phyloP scores from a whole-genome alignment of 2,888 invertebrate genomes.

The Ectemnius lituratus region DNA sequence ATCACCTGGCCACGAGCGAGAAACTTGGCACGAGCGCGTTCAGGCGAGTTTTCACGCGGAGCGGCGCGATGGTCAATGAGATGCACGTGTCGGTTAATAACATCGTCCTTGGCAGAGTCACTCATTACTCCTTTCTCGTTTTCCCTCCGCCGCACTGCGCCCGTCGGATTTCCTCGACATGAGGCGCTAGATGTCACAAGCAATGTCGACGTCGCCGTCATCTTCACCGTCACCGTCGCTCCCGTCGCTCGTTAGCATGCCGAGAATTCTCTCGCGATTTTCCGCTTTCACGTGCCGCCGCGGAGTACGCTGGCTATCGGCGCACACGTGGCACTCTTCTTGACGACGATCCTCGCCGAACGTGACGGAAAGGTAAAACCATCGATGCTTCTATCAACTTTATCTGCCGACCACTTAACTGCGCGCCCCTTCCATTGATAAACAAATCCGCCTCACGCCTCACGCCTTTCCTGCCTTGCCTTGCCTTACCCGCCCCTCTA shows the following conservation, averaged over 20 bases:
- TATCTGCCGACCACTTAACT: neutral
- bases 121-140: neutral
- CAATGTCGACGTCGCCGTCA: too few relatives aligned
- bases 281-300: conserved; percentile 19
- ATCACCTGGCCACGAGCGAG: too few relatives aligned
- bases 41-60: neutral
- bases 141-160: too few relatives aligned
- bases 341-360: conserved; percentile 18
- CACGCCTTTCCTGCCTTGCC: too few relatives aligned
- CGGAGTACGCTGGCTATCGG: conserved; percentile 7
- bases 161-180: too few relatives aligned
- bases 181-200: too few relatives aligned
- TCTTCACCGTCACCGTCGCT: too few relatives aligned
- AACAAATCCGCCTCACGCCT: too few relatives aligned
- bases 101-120: conserved; percentile 34
- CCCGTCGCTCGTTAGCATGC: conserved; percentile 10
- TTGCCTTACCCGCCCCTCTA: too few relatives aligned
- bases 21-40: too few relatives aligned
- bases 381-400: conserved; percentile 14
- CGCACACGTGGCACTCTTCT: conserved; percentile 27
- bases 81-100: conserved; percentile 39
- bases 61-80: neutral
- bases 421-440: neutral
- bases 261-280: conserved; percentile 13
- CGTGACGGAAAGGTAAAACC: conserved; percentile 35